Percentiles rank a stretch among this genome's conserved stretches.
Conservation (phyloP, 1,140 invertebrate species). For the Polypedilum vanderplanki region DNA sequence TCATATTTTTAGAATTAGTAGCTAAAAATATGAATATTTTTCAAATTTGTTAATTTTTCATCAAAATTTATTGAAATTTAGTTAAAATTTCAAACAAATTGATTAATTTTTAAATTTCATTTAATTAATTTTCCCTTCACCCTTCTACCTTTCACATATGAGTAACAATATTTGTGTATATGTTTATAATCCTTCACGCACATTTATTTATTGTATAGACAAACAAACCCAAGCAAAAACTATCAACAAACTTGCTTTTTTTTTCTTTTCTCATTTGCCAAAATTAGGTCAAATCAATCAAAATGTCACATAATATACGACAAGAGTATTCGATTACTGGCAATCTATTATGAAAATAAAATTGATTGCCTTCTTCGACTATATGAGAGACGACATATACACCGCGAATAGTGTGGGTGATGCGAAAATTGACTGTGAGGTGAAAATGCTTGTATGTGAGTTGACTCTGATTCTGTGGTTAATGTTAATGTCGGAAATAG, state of each 20-base stretch:
- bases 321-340: conserved; percentile 16
- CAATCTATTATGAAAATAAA: conserved; percentile 19
- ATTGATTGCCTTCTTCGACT: neutral
- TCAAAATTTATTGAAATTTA: too few species aligned
- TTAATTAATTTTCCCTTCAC: too few species aligned
- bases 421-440: neutral
- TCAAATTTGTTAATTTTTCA: too few species aligned
- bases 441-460: conserved; percentile 1
- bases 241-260: neutral
- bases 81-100: too few species aligned
- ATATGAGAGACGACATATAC: neutral
- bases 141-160: neutral
- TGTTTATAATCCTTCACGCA: neutral
- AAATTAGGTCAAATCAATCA: conserved; percentile 27
- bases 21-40: too few species aligned
- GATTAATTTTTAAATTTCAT: too few species aligned
- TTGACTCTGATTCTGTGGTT: neutral
- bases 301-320: conserved; percentile 15
- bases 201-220: neutral
- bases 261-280: too few species aligned
- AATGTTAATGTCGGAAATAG: neutral
- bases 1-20: too few species aligned
- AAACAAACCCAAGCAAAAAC: neutral
- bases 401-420: neutral
- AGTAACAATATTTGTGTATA: neutral